Percentiles rank a stretch among this genome's conserved stretches.
Evolutionary conservation across 1,140 invertebrate genomes (phyloP).

Genomic region (Zelostemma sp.): DNA sequence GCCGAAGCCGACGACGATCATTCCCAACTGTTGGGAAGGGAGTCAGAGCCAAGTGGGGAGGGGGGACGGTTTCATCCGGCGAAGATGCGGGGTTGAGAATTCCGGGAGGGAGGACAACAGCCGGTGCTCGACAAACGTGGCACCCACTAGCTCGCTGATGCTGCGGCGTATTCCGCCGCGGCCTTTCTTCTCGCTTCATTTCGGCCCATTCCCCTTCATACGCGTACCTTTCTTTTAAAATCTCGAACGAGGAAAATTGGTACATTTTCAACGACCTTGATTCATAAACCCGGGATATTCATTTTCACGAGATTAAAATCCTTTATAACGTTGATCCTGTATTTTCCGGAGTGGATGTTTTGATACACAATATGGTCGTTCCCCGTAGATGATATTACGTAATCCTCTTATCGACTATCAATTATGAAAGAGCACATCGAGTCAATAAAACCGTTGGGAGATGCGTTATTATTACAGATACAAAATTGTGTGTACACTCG

Average conservation of each 20-base stretch:
- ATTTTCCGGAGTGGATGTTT: constrained; percentile 29
- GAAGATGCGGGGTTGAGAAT: constrained; percentile 33
- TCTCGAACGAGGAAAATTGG: background rate
- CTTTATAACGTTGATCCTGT: too few relatives aligned
- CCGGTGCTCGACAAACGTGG: constrained; percentile 60
- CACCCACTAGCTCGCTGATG: constrained; percentile 57
- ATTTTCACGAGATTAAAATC: too few relatives aligned
- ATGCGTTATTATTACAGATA: background rate
- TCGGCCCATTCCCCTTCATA: constrained; percentile 21
- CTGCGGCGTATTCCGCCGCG: constrained; percentile 54
- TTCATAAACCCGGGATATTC: too few relatives aligned
- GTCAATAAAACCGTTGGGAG: background rate
- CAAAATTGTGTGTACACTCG: background rate
- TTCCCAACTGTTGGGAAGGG: constrained; percentile 49
- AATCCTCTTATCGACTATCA: constrained; percentile 33
- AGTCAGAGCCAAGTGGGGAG: constrained; percentile 23
- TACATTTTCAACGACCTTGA: too few relatives aligned
- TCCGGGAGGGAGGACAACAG: constrained; percentile 54
- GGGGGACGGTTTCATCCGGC: constrained; percentile 40
- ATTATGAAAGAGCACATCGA: constrained; percentile 28
- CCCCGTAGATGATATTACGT: constrained; percentile 40
- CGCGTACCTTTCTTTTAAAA: too few relatives aligned
- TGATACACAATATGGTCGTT: constrained; percentile 11
- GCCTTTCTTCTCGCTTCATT: constrained; percentile 22
- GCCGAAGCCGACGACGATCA: constrained; percentile 48